Evolutionary conservation across 2,113 vertebrate genomes (phyloP), one percentile per base, ranked within the genome.

Genomic region (Leuciscus idus): DNA sequence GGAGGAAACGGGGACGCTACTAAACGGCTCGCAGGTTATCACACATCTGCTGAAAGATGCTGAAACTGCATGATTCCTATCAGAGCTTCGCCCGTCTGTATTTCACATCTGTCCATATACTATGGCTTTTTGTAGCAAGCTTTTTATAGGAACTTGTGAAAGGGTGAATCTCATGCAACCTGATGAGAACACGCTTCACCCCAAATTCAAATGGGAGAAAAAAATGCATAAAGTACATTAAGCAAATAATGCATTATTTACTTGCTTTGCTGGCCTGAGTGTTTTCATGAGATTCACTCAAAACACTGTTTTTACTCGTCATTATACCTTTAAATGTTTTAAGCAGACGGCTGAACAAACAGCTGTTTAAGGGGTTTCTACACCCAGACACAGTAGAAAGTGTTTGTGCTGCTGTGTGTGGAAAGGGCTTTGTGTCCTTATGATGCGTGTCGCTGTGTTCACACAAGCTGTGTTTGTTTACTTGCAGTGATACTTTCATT

Each of bases 1-100:
- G 94, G 94, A 91, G 98, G 98, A 91, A 97, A 91, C 93, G 88
- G 92, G 36, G 95, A 96, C 62, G 86, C 92, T 4, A 92, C 92
- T 87, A 97, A 94, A 92, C 96, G 95, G 87, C 97, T 96, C 86
- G 85, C 96, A 92, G 62, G 84, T 87, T 77, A 81, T 55, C 46
- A 36, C 61, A 28, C 64, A 4, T 84, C 77, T 84, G 81, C 75
- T 46, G n/a, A 66, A 30, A 28, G 57, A 75, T 28, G 30, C 10
- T 74, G 3, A 81, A 75, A 84, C 19, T 77, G 84, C 84, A 88
- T 88, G 73, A 66, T 68, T 52, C 3, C 28, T 85, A 12, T 50
- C 26, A 73, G 55, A 72, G 17, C 28, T 70, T 52, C 30, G 23
- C 64, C 4, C 39, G 68, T 33, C 23, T 88, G 39, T 79, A 1